Conservation (phyloP, 2,797 vertebrate genomes). For the Epinephelus malabaricus region DNA sequence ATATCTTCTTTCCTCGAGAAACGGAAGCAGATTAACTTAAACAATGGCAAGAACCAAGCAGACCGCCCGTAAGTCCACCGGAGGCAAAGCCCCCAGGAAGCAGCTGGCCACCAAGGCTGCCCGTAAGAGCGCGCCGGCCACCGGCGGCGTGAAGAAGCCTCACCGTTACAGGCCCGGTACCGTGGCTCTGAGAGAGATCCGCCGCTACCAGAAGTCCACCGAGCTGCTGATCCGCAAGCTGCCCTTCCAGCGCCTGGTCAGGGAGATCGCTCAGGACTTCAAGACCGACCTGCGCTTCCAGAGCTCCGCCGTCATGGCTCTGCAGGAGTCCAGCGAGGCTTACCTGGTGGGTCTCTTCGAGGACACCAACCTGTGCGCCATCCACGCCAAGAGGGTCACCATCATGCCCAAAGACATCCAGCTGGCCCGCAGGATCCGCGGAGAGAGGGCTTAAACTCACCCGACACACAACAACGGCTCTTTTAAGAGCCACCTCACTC, state of each 20-base stretch:
- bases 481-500: conserved; percentile 17
- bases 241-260: conserved; percentile 51
- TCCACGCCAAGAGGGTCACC: conserved; percentile 51
- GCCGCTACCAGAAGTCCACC: conserved; percentile 46
- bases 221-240: conserved; percentile 51
- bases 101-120: conserved; percentile 30
- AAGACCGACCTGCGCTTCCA: conserved; percentile 58
- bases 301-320: conserved; percentile 46
- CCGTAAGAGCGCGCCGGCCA: conserved; percentile 29
- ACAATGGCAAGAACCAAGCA: conserved; percentile 20
- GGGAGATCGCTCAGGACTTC: conserved; percentile 51
- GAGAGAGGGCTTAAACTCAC: conserved; percentile 8
- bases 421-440: conserved; percentile 87
- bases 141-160: conserved; percentile 33
- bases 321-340: conserved; percentile 54
- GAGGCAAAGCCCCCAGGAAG: conserved; percentile 28
- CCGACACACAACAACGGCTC: background rate
- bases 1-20: too few relatives aligned
- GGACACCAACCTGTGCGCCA: conserved; percentile 53
- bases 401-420: conserved; percentile 80
- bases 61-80: conserved; percentile 13
- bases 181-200: conserved; percentile 43
- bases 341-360: conserved; percentile 50
- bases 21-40: too few relatives aligned
- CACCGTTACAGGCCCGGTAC: conserved; percentile 40